Evolutionary conservation across 1,140 invertebrate species (phyloP), one percentile per base, ranked within the genome.

Genomic region (Coelopa frigida): DNA sequence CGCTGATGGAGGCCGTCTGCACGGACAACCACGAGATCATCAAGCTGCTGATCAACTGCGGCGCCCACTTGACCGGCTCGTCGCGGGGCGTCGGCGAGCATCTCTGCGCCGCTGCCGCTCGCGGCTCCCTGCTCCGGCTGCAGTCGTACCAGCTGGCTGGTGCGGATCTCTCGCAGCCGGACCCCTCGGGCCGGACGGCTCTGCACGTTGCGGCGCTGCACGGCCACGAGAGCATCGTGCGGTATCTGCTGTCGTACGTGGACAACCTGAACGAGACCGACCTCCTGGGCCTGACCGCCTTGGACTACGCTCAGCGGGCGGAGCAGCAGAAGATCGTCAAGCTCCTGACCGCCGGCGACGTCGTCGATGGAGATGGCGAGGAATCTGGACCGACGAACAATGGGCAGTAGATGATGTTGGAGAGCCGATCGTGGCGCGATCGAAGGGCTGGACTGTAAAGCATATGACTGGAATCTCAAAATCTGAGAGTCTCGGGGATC

Each of bases 1-100:
- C 83, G 2, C 58, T 85, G 3, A 69, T 75, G 15, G 77, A 81
- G 48, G 82, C 84, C 2, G 73, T 85, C n/a, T 66, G 78, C 31
- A 69, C 71, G 43, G 77, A 83, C 59, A 70, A 72, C 46, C 69
- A 80, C 43, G 75, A 79, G 50, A 79, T 83, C 24, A 80, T 84
- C 26, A 68, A 73, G 32, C 15, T 80, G 2, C 57, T 87, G 0
- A 58, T 76, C 8, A 71, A 78, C 41, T 82, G 81, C 54, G 84
- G 84, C 1, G 82, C 81, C 11, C 77, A 83, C 61, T 55, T 85
- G 21, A 65, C 60, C 2, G 74, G 73, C 14, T 70, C 70, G 10
- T 61, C 66, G 5, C 52, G 68, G 15, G 42, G 63, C 8, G 62
- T 84, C 7, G 81, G 77, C 2, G 75, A 80, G 37, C 73, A 75